A percentile compares a stretch with the other conserved stretches of the same genome.
Evolutionary conservation across 2,797 vertebrate genomes (phyloP).

Genomic region (Pyrocephalus nanus): DNA sequence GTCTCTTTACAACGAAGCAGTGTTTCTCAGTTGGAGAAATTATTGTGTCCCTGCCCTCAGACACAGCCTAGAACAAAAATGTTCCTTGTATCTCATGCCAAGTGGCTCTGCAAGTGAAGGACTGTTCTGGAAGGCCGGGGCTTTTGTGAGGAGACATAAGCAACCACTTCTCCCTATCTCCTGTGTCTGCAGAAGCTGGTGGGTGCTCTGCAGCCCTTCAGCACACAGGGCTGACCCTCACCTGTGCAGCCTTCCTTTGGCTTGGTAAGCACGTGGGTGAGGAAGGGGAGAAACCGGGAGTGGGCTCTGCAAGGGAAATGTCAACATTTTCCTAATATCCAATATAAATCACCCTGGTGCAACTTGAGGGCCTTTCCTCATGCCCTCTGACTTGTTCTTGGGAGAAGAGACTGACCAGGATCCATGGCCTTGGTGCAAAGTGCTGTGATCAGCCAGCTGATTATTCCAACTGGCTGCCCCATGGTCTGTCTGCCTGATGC

Average conservation of each 20-base stretch:
- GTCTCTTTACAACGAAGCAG: background rate
- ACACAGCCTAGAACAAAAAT: background rate
- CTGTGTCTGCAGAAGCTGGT: background rate
- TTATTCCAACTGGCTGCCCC: background rate
- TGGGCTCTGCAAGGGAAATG: background rate
- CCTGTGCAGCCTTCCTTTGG: accelerated
- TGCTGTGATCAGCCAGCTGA: background rate
- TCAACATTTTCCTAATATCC: background rate
- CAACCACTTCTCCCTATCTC: accelerated
- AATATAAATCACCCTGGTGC: background rate
- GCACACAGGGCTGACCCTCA: background rate
- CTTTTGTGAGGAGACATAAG: background rate
- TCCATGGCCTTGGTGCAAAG: accelerated
- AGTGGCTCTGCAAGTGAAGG: background rate
- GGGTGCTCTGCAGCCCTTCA: no score
- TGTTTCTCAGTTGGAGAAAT: background rate
- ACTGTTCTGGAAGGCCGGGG: background rate
- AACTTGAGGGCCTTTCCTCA: background rate
- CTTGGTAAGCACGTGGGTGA: background rate
- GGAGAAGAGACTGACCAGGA: background rate
- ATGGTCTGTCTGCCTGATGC: background rate
- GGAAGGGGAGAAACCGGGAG: background rate
- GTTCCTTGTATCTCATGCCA: background rate
- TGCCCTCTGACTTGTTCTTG: background rate
- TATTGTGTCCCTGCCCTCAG: background rate